A percentile compares a stretch with the other conserved stretches of the same genome.
Conservation (phyloP, 2,888 invertebrate species). For the Ophraella communa region DNA sequence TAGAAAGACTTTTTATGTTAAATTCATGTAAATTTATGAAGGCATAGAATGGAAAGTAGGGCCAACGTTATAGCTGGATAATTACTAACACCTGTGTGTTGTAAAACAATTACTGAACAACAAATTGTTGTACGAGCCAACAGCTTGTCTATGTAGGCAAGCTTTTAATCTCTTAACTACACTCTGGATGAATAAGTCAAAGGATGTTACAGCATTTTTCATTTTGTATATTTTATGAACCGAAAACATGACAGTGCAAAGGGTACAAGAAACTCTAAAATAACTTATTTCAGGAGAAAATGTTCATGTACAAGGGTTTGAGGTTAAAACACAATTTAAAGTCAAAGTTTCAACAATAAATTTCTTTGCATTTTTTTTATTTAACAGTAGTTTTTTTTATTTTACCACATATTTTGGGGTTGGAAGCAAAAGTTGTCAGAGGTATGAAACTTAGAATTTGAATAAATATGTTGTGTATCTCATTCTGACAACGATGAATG, state of each 20-base stretch:
- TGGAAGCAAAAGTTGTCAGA: too few species aligned
- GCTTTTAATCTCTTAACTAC: slow-evolving; percentile 29
- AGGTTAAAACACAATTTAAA: too few species aligned
- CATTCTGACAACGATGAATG: too few species aligned
- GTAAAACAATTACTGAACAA: slow-evolving; percentile 34
- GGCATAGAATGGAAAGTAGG: slow-evolving; percentile 28
- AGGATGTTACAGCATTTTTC: slow-evolving; percentile 15
- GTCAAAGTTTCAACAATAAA: not conserved
- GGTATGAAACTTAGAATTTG: too few species aligned
- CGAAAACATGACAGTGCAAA: not conserved
- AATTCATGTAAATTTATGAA: slow-evolving; percentile 31
- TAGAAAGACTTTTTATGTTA: slow-evolving; percentile 27
- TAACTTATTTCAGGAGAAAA: not conserved
- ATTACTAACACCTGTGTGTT: slow-evolving; percentile 31
- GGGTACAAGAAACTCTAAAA: not conserved
- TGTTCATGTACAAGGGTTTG: not conserved
- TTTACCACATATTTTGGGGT: too few species aligned
- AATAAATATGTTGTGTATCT: too few species aligned
- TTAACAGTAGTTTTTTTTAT: too few species aligned
- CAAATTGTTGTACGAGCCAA: slow-evolving; percentile 31
- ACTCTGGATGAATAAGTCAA: slow-evolving; percentile 13
- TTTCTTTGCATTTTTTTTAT: too few species aligned
- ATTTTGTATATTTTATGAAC: not conserved
- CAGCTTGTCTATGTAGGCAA: slow-evolving; percentile 21
- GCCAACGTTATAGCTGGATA: slow-evolving; percentile 32